Evolutionary conservation across 2,113 vertebrate species (phyloP), one percentile per base, ranked within the genome.

Genomic region (Macquaria ambigua): DNA sequence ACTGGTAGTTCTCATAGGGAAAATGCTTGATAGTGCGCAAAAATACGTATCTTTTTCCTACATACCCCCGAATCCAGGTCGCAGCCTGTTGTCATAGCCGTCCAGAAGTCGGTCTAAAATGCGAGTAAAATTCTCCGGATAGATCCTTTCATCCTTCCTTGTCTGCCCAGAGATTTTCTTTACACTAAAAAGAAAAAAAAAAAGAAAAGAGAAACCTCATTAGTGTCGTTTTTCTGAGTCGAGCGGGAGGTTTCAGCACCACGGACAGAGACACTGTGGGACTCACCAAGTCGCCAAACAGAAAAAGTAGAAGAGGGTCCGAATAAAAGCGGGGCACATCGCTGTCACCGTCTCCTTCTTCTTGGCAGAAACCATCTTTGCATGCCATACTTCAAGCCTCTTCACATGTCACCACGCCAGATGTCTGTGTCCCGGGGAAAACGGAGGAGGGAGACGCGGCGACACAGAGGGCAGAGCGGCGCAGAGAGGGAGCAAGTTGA

Each of bases 71-170:
- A 99, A 99, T 96, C 98, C 98, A 90, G 98, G 98, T 95, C 98
- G 96, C 90, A 99, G 97, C 91, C 98, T 96, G 96, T 97, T 99
- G 96, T 99, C 98, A 95, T 99, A 99, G 75, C 98, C 98, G 93
- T 99, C 97, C 94, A 99, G 95, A 90, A 99, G 97, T 94, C 97
- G 95, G 95, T 99, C 98, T 93, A 99, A 93, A 93, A 99, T 99
- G 77, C 96, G 97, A 46, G 98, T 99, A 94, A 99, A 99, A 98
- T 99, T 99, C 94, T 98, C 97, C 64, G 97, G 97, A 86, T 97
- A 96, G 79, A 98, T 94, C 96, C 96, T 97, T 80, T 99, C 98
- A 94, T 99, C 96, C 94, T 95, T 97, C 93, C 90, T 95, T 92
- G 95, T 94, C 92, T 97, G 96, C 89, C 96, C 97, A 21, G 96